Evolutionary conservation across 2,888 invertebrate species (phyloP), one percentile per base, ranked within the genome.

Genomic region (Calliopum simillimum): DNA sequence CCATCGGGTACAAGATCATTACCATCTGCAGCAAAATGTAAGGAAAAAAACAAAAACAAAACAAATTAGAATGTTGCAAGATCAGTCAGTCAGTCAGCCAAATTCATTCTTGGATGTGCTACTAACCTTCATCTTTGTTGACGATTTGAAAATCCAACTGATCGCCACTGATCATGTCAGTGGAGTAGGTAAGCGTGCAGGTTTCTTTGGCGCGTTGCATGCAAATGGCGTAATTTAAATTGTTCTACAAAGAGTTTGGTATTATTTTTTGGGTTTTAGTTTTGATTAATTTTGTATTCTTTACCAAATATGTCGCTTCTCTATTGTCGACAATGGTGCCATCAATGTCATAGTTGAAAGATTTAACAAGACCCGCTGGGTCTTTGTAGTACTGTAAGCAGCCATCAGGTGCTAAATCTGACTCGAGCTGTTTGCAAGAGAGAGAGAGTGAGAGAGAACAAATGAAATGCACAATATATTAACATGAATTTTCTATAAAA

Each of bases 141-240:
- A 88, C 85, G 53, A 94, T 87, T 82, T 92, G 90, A 87, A 93
- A 91, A 44, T 88, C 88, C 69, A 86, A 87, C 70, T 88, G 88
- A n/a, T 87, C 83, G 25, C 87, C 88, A 62, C 87, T 84, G 13
- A 75, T 53, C 71, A 79, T 77, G 56, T 82, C 82, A 25, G 80
- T 83, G 1, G 87, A 88, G 78, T 92, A 94, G 0, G 90, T 91
- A 14, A 93, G 86, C 58, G 90, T 89, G 82, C 93, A 94, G 65
- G 89, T 89, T 41, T 89, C 90, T 44, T 88, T 83, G 43, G 87
- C 87, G 71, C 91, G 89, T 76, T 88, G 84, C 73, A 93, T 89
- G 80, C 93, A 94, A 74, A 93, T 91, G 0, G 91, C 93, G 81
- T 94, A 94, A 81, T 94, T 93, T 4, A 93, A 83, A 82, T 93